These are phyloP conservation scores for Tetramorium bicarinatum DNA, from an alignment of 2,888 invertebrate genomes.

Conservation along the genomic window DNA sequence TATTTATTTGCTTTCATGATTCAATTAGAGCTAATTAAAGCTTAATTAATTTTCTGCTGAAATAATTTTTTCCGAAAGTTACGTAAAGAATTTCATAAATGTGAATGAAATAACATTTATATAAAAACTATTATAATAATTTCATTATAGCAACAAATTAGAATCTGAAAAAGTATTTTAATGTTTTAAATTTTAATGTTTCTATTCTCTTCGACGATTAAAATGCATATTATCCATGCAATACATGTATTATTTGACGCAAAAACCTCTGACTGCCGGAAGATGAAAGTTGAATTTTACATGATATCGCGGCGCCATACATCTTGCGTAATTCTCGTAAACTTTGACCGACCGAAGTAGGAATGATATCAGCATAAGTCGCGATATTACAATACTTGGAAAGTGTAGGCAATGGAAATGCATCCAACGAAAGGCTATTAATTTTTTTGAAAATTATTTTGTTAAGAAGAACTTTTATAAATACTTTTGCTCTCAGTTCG, in stretches of 20 bases:
- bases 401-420: not conserved
- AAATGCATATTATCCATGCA: not conserved
- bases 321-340: slow-evolving; percentile 8
- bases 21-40: not conserved
- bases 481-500: not conserved
- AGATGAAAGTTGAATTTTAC: slow-evolving; percentile 34
- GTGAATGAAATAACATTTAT: not conserved
- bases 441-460: not conserved
- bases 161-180: slow-evolving; percentile 1
- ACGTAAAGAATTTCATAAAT: not conserved
- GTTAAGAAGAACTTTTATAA: not conserved
- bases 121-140: slow-evolving; percentile 8
- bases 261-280: not conserved
- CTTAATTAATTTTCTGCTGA: not conserved
- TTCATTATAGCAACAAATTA: not conserved
- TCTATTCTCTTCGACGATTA: not conserved
- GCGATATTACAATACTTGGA: not conserved
- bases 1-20: not conserved
- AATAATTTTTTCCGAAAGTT: not conserved
- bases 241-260: not conserved
- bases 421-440: not conserved
- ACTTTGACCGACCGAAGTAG: slow-evolving; percentile 21
- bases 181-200: not conserved
- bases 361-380: slow-evolving; percentile 5
- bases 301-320: not conserved